Evolutionary conservation across 2,888 invertebrate genomes (phyloP).

Genomic region (Phortica okadai): DNA sequence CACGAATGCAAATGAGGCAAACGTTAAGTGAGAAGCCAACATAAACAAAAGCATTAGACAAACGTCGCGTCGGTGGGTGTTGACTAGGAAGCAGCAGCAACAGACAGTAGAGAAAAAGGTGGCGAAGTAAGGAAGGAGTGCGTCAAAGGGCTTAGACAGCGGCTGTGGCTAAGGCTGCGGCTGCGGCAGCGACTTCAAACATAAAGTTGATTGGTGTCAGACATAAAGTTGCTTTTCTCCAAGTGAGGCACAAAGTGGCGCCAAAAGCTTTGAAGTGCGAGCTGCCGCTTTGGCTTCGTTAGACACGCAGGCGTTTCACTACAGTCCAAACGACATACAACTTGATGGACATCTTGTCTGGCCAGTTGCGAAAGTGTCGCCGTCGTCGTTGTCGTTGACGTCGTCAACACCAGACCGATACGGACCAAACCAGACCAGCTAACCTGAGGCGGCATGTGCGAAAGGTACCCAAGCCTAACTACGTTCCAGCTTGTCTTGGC

Average conservation of each 20-base stretch:
- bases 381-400: slow-evolving; percentile 31
- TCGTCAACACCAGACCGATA: too few relatives aligned
- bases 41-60: slow-evolving; percentile 26
- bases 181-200: slow-evolving; percentile 21
- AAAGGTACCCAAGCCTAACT: slow-evolving; percentile 44
- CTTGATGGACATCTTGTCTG: slow-evolving; percentile 65
- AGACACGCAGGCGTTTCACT: slow-evolving; percentile 63
- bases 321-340: neutral
- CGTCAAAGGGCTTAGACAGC: slow-evolving; percentile 12
- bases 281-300: slow-evolving; percentile 55
- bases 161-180: neutral
- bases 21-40: slow-evolving; percentile 31
- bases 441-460: slow-evolving; percentile 25
- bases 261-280: slow-evolving; percentile 35
- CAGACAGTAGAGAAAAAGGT: slow-evolving; percentile 10
- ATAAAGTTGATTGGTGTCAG: slow-evolving; percentile 38
- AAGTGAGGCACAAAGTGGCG: slow-evolving; percentile 30
- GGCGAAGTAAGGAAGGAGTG: slow-evolving; percentile 21
- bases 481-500: slow-evolving; percentile 30
- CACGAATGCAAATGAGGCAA: slow-evolving; percentile 51
- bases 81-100: neutral
- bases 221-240: slow-evolving; percentile 35
- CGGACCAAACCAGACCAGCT: neutral
- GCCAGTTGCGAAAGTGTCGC: slow-evolving; percentile 50
- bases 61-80: neutral